Evolutionary conservation across 2,888 invertebrate genomes (phyloP).

Genomic region (Drosophila mayaguana): DNA sequence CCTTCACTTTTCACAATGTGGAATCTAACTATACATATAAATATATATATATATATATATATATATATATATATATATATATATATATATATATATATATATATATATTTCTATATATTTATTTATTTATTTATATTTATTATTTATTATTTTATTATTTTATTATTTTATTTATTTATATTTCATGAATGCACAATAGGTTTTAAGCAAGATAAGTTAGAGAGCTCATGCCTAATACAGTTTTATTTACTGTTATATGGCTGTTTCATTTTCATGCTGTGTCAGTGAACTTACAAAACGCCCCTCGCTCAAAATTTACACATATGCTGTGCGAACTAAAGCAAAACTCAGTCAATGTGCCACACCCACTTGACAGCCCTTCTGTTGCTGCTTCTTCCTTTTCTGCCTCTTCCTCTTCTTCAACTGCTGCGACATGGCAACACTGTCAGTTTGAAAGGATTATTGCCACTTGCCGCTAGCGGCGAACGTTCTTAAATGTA

Average conservation of each 20-base stretch:
- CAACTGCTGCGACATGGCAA: constrained; percentile 53
- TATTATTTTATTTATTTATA: too few species aligned
- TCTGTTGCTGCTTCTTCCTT: constrained; percentile 16
- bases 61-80: too few species aligned
- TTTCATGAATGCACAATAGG: background rate
- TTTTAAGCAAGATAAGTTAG: background rate
- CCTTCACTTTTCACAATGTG: background rate
- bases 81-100: too few species aligned
- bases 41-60: too few species aligned
- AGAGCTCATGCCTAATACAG: background rate
- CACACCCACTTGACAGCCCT: constrained; percentile 66
- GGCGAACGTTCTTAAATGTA: constrained; percentile 79
- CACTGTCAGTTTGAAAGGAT: constrained; percentile 77
- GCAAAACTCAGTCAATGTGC: constrained; percentile 68
- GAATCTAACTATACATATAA: background rate
- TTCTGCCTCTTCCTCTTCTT: constrained; percentile 17
- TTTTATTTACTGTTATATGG: background rate
- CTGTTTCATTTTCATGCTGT: background rate
- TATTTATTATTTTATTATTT: too few species aligned
- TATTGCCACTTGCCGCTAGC: constrained; percentile 79
- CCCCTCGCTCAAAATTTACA: constrained; percentile 34
- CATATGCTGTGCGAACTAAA: constrained; percentile 50
- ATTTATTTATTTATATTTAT: too few species aligned
- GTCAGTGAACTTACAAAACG: background rate
- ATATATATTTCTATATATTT: too few species aligned